phyloP scores from a whole-genome alignment of 2,113 vertebrate genomes.

The Nymphicus hollandicus region DNA sequence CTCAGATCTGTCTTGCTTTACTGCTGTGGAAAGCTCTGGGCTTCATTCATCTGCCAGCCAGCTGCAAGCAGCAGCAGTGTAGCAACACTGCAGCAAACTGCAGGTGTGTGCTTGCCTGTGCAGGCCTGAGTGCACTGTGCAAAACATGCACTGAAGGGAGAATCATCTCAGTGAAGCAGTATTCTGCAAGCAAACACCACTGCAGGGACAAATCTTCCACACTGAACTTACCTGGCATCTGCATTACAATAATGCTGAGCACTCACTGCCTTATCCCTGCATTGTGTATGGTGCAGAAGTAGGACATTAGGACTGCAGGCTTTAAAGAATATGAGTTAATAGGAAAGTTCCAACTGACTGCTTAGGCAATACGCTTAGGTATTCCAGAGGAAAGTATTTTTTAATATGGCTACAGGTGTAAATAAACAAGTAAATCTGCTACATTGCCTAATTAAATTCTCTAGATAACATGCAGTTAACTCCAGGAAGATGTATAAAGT shows the following conservation, averaged over 20 bases:
- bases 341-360: background rate
- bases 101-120: background rate
- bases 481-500: background rate
- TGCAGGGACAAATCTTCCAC: background rate
- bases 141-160: background rate
- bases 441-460: background rate
- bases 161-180: background rate
- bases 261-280: fast-evolving
- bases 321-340: background rate
- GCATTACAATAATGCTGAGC: background rate
- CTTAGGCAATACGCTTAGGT: background rate
- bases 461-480: background rate
- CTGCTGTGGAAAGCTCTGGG: background rate
- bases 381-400: background rate
- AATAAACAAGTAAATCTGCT: background rate
- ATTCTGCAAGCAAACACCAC: background rate
- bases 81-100: background rate
- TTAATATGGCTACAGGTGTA: background rate
- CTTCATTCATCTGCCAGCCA: background rate
- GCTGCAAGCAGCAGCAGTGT: background rate
- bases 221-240: background rate
- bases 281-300: background rate
- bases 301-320: background rate
- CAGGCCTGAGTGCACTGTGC: background rate
- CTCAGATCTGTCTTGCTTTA: background rate